Evolutionary conservation across 1,140 invertebrate species (phyloP).

Genomic region (Anagrus nilaparvatae): DNA sequence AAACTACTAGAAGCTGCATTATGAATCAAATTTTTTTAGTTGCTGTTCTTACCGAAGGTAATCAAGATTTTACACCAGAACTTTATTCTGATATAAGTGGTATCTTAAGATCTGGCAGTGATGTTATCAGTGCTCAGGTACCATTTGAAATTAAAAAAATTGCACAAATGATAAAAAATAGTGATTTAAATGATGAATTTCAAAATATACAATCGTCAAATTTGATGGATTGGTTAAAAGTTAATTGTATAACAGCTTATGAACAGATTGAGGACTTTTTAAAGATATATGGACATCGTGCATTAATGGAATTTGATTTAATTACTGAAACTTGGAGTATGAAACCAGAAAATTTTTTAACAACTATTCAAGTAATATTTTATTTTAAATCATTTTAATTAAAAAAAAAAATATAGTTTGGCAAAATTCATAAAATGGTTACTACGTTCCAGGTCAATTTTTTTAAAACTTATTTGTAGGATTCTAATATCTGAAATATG

Average conservation of each 20-base stretch:
- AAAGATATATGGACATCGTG: slow-evolving; percentile 61
- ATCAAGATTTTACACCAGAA: slow-evolving; percentile 44
- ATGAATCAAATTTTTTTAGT: slow-evolving; percentile 47
- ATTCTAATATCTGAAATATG: too few species aligned
- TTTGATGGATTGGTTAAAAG: slow-evolving; percentile 50
- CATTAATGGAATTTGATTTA: slow-evolving; percentile 65
- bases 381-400: too few species aligned
- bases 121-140: slow-evolving; percentile 61
- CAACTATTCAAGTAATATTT: slow-evolving; percentile 51
- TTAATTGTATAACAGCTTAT: slow-evolving; percentile 42
- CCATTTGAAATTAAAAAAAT: slow-evolving; percentile 45
- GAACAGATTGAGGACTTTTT: slow-evolving; percentile 50
- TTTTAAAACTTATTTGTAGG: too few species aligned
- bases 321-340: slow-evolving; percentile 54
- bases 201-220: slow-evolving; percentile 39
- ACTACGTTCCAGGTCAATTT: too few species aligned
- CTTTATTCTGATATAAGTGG: slow-evolving; percentile 51
- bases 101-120: slow-evolving; percentile 52
- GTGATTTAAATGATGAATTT: slow-evolving; percentile 45
- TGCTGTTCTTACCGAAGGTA: slow-evolving; percentile 41
- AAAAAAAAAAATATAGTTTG: too few species aligned
- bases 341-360: slow-evolving; percentile 51
- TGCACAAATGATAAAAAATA: slow-evolving; percentile 40
- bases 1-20: slow-evolving; percentile 36
- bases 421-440: too few species aligned